Evolutionary conservation across 2,797 vertebrate species (phyloP).

Genomic region (Sciurus vulgaris): DNA sequence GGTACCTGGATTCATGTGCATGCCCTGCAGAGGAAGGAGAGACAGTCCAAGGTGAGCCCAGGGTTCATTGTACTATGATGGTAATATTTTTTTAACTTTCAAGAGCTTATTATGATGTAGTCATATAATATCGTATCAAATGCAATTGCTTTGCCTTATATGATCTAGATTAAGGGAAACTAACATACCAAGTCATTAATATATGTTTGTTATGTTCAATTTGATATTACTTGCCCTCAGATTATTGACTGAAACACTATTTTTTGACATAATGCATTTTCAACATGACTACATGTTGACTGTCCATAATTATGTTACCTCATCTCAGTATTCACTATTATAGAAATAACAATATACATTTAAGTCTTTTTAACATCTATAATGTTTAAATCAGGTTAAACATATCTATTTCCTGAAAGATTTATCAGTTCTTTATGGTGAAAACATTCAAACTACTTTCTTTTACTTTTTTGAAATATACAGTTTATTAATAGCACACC

Average conservation of each 20-base stretch:
- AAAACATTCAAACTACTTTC: too few relatives aligned
- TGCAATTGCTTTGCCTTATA: neutral
- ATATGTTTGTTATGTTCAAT: neutral
- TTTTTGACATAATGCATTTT: neutral
- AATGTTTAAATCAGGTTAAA: too few relatives aligned
- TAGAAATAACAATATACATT: neutral
- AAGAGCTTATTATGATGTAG: neutral
- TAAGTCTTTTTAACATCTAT: neutral
- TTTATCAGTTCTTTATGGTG: too few relatives aligned
- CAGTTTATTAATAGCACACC: too few relatives aligned
- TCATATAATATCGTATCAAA: neutral
- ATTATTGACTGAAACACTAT: neutral
- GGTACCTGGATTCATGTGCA: neutral
- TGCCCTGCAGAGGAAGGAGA: neutral
- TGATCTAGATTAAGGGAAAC: neutral
- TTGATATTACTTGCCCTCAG: neutral
- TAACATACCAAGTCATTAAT: neutral
- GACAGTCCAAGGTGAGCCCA: neutral
- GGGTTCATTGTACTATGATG: neutral
- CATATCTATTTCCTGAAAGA: too few relatives aligned
- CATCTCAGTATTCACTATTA: neutral
- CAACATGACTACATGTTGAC: neutral
- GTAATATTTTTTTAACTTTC: neutral
- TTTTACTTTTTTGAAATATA: too few relatives aligned
- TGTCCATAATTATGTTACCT: neutral